Percentiles rank a stretch among this genome's conserved stretches.
phyloP scores from a whole-genome alignment of 2,113 vertebrate species.

The Catharus minimus region DNA sequence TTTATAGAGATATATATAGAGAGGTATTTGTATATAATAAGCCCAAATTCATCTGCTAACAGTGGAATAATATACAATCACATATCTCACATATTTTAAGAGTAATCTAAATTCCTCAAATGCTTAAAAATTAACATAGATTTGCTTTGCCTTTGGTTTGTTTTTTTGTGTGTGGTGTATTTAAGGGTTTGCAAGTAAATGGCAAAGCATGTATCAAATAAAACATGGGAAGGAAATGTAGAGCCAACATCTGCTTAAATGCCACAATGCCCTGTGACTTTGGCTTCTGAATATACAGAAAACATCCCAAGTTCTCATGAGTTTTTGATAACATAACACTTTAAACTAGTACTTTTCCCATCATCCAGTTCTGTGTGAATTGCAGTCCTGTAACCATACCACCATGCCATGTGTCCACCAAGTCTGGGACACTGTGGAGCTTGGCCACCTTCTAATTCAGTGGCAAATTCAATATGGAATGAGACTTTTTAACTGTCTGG shows the following conservation, averaged over 20 bases:
- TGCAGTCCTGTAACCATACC: not conserved
- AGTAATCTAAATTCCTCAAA: conserved; percentile 18
- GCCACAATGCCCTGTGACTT: not conserved
- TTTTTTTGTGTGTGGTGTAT: not conserved
- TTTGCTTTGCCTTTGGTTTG: conserved; percentile 12
- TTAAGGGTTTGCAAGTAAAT: not conserved
- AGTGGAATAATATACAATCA: conserved; percentile 21
- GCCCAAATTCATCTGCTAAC: not conserved
- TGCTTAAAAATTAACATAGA: not conserved
- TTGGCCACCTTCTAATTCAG: not conserved
- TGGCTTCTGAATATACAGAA: not conserved
- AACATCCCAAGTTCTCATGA: not conserved
- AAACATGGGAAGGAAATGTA: not conserved
- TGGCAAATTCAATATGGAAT: not conserved
- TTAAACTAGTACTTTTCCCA: not conserved
- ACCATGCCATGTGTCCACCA: rapidly evolving
- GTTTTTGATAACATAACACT: not conserved
- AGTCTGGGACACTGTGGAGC: not conserved
- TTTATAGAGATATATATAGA: not conserved
- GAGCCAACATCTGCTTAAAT: conserved; percentile 2
- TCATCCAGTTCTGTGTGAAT: not conserved
- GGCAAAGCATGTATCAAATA: not conserved
- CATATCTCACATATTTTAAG: conserved; percentile 36
- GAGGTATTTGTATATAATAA: not conserved
- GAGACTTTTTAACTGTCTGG: not conserved